Percentiles rank a stretch among this genome's conserved stretches.
phyloP scores from a whole-genome alignment of 1,140 invertebrate species.

The Trypoxylus dichotomus region DNA sequence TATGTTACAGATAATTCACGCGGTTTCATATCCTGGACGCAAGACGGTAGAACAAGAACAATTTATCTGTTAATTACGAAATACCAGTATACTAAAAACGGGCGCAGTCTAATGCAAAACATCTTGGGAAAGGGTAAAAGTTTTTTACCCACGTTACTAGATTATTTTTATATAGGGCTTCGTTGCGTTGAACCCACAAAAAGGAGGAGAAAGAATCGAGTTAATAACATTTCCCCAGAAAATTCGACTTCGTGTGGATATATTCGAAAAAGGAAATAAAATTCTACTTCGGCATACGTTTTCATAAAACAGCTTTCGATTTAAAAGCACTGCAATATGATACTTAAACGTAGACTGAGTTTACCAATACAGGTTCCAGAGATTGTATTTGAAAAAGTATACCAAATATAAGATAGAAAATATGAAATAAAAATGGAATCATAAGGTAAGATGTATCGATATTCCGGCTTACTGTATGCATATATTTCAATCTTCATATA shows the following conservation, averaged over 20 bases:
- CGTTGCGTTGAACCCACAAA: neutral
- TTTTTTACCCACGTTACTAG: conserved; percentile 11
- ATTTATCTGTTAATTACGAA: conserved; percentile 12
- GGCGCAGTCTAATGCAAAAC: neutral
- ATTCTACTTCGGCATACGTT: neutral
- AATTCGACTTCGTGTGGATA: conserved; percentile 1
- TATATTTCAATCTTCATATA: neutral
- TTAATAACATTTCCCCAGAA: conserved; percentile 5
- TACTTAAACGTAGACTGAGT: conserved; percentile 13
- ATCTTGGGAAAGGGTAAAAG: neutral
- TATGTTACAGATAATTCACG: conserved; percentile 21
- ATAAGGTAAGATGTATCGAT: neutral
- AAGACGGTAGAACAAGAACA: neutral
- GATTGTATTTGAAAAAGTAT: neutral
- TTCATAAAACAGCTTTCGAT: conserved; percentile 10
- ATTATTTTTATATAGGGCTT: neutral
- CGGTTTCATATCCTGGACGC: neutral
- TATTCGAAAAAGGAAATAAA: conserved; percentile 5
- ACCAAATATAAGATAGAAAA: neutral
- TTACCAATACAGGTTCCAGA: neutral
- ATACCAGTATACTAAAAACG: neutral
- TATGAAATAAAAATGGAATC: neutral
- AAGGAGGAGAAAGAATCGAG: neutral
- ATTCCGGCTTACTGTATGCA: neutral
- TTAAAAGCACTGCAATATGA: conserved; percentile 16